Base-by-base conservation (phyloP, 1,140 invertebrate species). In the Lethrus apterus region DNA sequence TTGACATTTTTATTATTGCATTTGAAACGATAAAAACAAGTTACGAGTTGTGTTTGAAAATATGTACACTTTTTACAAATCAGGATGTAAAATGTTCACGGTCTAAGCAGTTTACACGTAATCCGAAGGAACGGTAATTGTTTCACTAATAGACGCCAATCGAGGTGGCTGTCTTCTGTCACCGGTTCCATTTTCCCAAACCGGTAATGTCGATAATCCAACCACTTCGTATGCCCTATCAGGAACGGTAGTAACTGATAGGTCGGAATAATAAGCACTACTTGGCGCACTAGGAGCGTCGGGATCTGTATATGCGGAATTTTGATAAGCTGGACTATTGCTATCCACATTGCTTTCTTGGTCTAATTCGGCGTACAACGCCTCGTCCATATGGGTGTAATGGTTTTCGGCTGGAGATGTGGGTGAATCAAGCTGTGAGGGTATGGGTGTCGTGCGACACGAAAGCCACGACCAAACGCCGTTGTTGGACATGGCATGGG, bases 351-450 rank as follows among this genome's bases (percentile, higher is more conserved):
- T 61, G 40, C 63, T 72, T 54, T 69, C 74, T 23, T 62, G 61
- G 59, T 83, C 80, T 47, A 83, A 63, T 63, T 83, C 80, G 15
- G 79, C 79, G 56, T 83, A 83, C 1, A 83, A 65, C 1, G 79
- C 79, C 36, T 79, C 79, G 43, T 81, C 79, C 75, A 82, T 77
- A 57, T 80, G 78, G 5, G 79, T 83, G 57, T 83, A 83, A 59
- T 83, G 80, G 58, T 83, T 83, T 60, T 80, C 78, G 8, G 75
- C 76, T 2, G 75, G 77, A 8, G 64, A 66, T 5, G 63, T 62
- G 42, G 67, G 62, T 3, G 65, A 63, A 24, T 70, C 64, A 47
- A 73, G 60, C 51, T 73, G 71, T 1, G 67, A 62, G 2, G 67
- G 58, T 18, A 63, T 61, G 3, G 60, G 63, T 0, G 68, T 66